Conservation (phyloP, 2,888 invertebrate species). For the Caenorhabditis macrosperma region DNA sequence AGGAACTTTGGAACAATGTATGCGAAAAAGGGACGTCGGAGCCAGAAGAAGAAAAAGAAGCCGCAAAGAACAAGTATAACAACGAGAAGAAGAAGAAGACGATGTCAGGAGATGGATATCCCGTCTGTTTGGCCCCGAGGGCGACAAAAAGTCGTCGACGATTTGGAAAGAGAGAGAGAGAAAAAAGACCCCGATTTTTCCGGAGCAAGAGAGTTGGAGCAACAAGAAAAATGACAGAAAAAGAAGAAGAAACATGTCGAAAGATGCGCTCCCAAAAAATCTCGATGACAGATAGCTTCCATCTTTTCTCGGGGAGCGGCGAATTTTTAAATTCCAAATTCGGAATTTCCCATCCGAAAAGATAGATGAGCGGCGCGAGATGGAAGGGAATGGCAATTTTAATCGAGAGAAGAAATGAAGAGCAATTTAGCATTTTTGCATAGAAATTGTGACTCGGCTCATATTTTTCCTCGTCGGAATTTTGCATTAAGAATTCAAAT, state of each 20-base stretch:
- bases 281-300: slow-evolving; percentile 9
- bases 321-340: background rate
- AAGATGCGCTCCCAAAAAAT: background rate
- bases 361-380: background rate
- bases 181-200: background rate
- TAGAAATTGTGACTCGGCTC: too few relatives aligned
- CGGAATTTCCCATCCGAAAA: background rate
- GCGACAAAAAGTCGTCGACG: slow-evolving; percentile 12
- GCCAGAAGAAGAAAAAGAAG: background rate
- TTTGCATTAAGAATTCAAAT: too few relatives aligned
- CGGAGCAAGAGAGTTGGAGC: background rate
- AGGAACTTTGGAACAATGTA: background rate
- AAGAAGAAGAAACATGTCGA: background rate
- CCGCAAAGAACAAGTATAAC: background rate
- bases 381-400: background rate
- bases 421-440: background rate
- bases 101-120: slow-evolving; percentile 11
- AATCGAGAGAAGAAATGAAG: background rate
- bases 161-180: slow-evolving; percentile 1
- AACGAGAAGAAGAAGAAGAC: background rate
- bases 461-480: too few relatives aligned
- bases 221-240: slow-evolving; percentile 5
- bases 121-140: slow-evolving; percentile 10
- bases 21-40: background rate
- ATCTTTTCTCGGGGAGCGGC: background rate